Percentiles rank a stretch among this genome's conserved stretches.
Conservation (phyloP, 2,113 vertebrate genomes). For the Hypocryptadius cinnamomeus region DNA sequence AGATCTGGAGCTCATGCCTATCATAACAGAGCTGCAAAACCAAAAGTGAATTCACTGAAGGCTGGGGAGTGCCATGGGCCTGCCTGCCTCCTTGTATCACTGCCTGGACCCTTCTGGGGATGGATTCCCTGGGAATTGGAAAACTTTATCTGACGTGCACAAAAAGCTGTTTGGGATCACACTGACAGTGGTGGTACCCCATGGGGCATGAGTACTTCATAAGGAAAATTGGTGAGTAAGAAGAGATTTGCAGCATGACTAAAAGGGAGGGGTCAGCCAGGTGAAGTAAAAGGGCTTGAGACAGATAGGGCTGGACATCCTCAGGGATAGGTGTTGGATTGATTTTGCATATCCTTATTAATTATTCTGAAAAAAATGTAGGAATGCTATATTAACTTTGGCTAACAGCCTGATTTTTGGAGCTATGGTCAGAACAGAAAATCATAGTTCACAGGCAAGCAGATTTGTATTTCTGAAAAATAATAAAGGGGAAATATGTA, state of each 20-base stretch:
- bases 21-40: background rate
- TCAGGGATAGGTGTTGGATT: background rate
- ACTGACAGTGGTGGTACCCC: background rate
- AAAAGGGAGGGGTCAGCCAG: background rate
- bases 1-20: background rate
- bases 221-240: background rate
- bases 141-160: accelerated
- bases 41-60: background rate
- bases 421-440: background rate
- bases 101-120: background rate
- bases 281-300: background rate
- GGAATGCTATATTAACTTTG: background rate
- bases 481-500: background rate
- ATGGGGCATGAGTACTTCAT: background rate
- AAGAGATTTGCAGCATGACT: background rate
- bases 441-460: background rate
- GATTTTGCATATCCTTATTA: background rate
- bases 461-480: background rate
- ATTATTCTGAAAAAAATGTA: background rate
- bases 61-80: background rate
- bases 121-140: accelerated
- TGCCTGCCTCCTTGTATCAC: background rate
- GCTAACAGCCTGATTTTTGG: background rate
- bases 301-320: background rate
- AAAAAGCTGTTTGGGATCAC: background rate